A percentile compares a stretch with the other conserved stretches of the same genome.
These are phyloP conservation scores for Athene cunicularia DNA, from an alignment of 2,113 vertebrate genomes.

Conservation along the genomic window DNA sequence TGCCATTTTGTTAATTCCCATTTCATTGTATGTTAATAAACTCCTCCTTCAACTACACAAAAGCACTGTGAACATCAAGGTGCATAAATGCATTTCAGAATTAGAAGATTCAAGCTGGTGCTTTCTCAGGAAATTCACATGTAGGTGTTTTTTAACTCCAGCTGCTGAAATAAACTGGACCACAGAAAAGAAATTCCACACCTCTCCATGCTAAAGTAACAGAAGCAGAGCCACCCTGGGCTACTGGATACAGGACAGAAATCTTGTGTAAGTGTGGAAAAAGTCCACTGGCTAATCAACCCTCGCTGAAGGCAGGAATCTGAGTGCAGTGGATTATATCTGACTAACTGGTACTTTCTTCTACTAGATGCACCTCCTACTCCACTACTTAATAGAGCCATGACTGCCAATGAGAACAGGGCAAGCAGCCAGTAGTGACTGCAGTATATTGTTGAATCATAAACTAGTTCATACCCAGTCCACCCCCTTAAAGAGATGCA, in stretches of 20 bases:
- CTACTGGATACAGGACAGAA: not conserved
- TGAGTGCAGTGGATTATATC: not conserved
- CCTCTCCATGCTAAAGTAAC: not conserved
- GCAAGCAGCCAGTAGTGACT: not conserved
- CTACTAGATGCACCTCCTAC: not conserved
- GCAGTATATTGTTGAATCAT: not conserved
- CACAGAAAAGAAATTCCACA: not conserved
- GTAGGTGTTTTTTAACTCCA: not conserved
- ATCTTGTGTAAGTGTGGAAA: not conserved
- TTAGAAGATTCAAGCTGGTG: not conserved
- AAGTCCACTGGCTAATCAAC: not conserved
- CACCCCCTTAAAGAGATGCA: not conserved
- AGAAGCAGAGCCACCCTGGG: not conserved
- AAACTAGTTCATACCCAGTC: not conserved
- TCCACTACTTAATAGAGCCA: not conserved
- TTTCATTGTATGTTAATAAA: not conserved
- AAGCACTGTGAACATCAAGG: not conserved
- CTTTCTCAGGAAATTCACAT: fast-evolving
- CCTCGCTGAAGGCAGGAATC: not conserved
- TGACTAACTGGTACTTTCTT: not conserved
- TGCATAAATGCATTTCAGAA: not conserved
- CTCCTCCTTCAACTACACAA: fast-evolving
- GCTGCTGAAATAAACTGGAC: not conserved
- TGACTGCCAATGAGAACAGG: not conserved
- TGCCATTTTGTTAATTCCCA: not conserved